Base-by-base conservation (phyloP, 2,888 invertebrate species). In the Lymantria dispar region DNA sequence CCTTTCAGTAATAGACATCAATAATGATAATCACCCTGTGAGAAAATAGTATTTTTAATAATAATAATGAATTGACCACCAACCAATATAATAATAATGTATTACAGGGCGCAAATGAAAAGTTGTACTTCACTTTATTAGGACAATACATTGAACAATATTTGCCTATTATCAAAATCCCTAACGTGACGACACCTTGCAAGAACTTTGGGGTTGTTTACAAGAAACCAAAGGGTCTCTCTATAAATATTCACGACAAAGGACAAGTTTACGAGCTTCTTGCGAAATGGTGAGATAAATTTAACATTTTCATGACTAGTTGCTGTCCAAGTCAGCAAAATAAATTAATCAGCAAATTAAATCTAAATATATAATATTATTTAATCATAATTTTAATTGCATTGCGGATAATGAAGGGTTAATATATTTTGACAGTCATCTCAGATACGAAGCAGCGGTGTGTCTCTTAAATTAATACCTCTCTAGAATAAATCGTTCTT, bases 111-210 rank as follows among this genome's bases (percentile, higher is more conserved):
- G 94, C 97, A 64, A 98, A 99, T 82, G 98, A 98, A 85, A 95
- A 96, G 65, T 91, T 99, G 53, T 98, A 98, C 88, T 99, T 96
- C 86, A 94, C 96, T 54, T 93, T 98, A 45, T 82, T 98, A 39
- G 93, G 95, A 52, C 96, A 97, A 78, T 95, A 98, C 82, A 95
- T 98, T 48, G 96, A 97, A 76, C 93, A 95, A 72, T 93, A 98
- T 88, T 96, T 98, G 95, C 98, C 98, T 0, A 96, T 98, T 70
- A 96, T 98, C n/a, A 98, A 99, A 79, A 98, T 98, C 1, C 98
- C 98, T 0, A 98, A 98, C 0, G 98, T 98, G 9, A 98, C 98
- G 7, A 91, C 95, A 72, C 98, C 98, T 0, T 99, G 98, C 78
- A 98, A 98, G 87, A 96, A 96, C 72, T 98, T 97, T 77, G 98